Base-by-base conservation (phyloP, 1,140 invertebrate species). In the Drosophila watanabei region DNA sequence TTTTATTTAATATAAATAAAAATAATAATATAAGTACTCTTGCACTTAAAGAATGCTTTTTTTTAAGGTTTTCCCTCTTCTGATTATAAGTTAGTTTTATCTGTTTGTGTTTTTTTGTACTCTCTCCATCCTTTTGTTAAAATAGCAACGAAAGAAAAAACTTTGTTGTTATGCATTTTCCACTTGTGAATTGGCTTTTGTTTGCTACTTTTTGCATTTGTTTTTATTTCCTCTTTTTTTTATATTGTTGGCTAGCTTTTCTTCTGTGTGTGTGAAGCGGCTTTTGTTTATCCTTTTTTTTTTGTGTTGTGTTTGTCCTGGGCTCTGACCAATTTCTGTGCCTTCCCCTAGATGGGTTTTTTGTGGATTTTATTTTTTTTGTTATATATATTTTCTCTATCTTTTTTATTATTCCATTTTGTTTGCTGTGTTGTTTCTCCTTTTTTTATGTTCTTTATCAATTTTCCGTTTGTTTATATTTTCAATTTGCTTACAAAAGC, bases 401-500 rank as follows among this genome's bases (percentile, higher is more conserved):
- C 32, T 64, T 86, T 79, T 71, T 71, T 54, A 45, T 68, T 59
- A 59, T 51, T 52, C 35, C 56, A 37, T 54, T 72, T 65, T 71
- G 54, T 65, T 61, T 56, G 62, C 61, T 82, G 49, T 80, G 43
- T 63, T 58, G 10, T 24, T 8, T 35, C 9, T n/a, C 30, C 37
- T 28, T 48, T 63, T 59, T 49, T 69, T 54, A 51, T 61, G 45
- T 80, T 75, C 58, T 89, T 89, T 80, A 79, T 77, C 75, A 89
- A 89, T 85, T 89, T 89, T 85, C 72, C 75, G 86, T 91, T 91
- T 90, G 87, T 90, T 90, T 91, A 90, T 91, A 85, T 90, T 90
- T 90, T 91, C 87, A 91, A 90, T 91, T 90, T 90, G 87, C 82
- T 87, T 91, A 90, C 87, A 90, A 90, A 91, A 83, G 82, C 88